Conservation (phyloP, 2,888 invertebrate species). For the Microctonus brassicae region DNA sequence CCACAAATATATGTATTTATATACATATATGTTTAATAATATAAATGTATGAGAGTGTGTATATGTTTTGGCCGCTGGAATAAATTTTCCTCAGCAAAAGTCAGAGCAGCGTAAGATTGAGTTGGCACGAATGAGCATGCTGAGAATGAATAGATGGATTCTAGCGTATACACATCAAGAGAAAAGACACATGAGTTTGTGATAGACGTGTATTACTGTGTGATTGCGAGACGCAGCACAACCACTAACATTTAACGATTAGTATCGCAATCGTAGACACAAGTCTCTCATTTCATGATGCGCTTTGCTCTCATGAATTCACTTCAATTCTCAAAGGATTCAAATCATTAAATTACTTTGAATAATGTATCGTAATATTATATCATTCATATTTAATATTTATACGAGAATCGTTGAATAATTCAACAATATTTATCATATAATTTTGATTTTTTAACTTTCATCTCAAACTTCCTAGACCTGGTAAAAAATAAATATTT, state of each 20-base stretch:
- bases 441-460: no score
- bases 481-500: no score
- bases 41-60: background rate
- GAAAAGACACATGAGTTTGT: background rate
- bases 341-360: background rate
- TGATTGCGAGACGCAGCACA: background rate
- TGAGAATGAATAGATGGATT: conserved; percentile 8
- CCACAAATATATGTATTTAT: conserved; percentile 19
- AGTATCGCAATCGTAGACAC: background rate
- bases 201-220: background rate
- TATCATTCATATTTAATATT: background rate
- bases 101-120: conserved; percentile 17
- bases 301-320: background rate
- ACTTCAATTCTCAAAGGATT: no score
- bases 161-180: background rate
- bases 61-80: background rate
- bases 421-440: background rate
- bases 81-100: background rate
- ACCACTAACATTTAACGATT: background rate
- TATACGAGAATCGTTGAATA: background rate
- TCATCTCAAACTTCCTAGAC: no score
- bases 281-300: background rate
- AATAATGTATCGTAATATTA: background rate
- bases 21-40: background rate
- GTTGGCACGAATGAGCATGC: conserved; percentile 7